Evolutionary conservation across 2,797 vertebrate genomes (phyloP).

Genomic region (Tolypeutes matacus): DNA sequence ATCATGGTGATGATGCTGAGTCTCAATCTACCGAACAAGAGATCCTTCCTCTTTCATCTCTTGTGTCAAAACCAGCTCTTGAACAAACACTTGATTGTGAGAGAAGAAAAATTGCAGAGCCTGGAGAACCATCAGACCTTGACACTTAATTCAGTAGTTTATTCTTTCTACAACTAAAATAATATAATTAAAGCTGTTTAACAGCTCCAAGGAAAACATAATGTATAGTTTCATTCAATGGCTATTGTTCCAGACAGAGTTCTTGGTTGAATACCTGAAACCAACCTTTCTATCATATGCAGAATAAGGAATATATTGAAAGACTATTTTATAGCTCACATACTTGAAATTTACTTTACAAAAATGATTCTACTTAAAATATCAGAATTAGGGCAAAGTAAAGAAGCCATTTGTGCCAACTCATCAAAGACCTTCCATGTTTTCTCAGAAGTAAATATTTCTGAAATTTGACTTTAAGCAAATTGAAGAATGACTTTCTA

Average conservation of each 20-base stretch:
- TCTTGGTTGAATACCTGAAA: constrained; percentile 33
- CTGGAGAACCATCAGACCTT: neutral
- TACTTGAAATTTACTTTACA: neutral
- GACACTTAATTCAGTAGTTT: neutral
- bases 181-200: neutral
- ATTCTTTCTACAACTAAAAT: neutral
- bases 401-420: neutral
- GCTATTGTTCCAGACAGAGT: neutral
- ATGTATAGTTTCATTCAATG: neutral
- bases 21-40: neutral
- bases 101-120: neutral
- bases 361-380: neutral
- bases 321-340: neutral
- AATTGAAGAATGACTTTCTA: neutral
- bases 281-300: constrained; percentile 11
- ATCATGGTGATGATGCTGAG: neutral
- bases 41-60: neutral
- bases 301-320: neutral
- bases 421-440: neutral
- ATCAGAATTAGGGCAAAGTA: neutral
- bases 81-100: neutral
- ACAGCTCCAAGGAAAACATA: neutral
- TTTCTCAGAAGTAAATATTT: constrained; percentile 13
- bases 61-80: neutral
- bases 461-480: neutral